A percentile compares a stretch with the other conserved stretches of the same genome.
Evolutionary conservation across 2,113 vertebrate species (phyloP).

Genomic region (Channa argus): DNA sequence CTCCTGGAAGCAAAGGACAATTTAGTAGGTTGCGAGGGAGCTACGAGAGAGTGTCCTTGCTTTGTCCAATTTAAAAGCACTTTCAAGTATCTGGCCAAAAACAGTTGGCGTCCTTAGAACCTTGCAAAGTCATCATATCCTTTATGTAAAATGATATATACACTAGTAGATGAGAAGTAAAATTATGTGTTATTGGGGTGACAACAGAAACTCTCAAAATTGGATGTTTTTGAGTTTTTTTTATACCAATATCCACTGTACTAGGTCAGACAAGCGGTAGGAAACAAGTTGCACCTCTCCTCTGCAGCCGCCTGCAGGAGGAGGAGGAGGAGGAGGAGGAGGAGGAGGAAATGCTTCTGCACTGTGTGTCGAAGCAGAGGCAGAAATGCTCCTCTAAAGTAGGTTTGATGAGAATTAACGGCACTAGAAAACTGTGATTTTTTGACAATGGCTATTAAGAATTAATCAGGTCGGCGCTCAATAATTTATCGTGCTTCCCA

Average conservation of each 20-base stretch:
- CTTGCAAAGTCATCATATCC: background rate
- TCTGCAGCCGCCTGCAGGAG: background rate
- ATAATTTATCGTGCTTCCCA: conserved; percentile 83
- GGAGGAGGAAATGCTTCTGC: conserved; percentile 4
- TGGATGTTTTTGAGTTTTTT: background rate
- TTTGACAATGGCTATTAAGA: conserved; percentile 85
- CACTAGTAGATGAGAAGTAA: background rate
- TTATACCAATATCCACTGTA: background rate
- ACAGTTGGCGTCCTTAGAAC: background rate
- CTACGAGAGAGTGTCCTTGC: conserved; percentile 15
- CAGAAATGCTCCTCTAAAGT: conserved; percentile 57
- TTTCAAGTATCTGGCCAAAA: conserved; percentile 6
- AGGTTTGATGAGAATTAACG: conserved; percentile 79
- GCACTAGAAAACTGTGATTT: conserved; percentile 78
- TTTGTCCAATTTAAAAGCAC: conserved; percentile 21
- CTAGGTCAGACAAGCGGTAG: background rate
- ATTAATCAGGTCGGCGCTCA: conserved; percentile 79
- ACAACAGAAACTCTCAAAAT: background rate
- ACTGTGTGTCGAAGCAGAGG: conserved; percentile 5
- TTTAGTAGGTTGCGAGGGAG: conserved; percentile 16
- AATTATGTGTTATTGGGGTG: background rate
- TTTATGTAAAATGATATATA: background rate
- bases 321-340: conserved; percentile 10
- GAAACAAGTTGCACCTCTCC: conserved; percentile 19
- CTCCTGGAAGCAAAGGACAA: conserved; percentile 1